Conservation (phyloP, 1,140 invertebrate genomes). For the Nephila pilipes region DNA sequence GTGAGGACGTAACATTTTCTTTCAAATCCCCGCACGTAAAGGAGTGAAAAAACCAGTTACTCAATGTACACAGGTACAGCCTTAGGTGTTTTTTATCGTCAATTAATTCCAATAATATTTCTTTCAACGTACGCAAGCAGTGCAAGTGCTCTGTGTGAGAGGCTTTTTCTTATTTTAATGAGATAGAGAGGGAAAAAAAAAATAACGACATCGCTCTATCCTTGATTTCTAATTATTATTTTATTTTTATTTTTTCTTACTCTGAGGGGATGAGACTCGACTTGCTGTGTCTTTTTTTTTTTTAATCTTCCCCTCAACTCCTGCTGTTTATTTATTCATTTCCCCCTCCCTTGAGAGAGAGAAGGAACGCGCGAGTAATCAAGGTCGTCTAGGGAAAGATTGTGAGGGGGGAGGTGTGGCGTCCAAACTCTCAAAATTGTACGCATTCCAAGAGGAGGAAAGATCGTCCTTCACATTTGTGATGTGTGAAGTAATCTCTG, state of each 20-base stretch:
- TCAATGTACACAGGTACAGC: constrained; percentile 29
- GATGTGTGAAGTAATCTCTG: neutral
- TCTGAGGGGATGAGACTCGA: neutral
- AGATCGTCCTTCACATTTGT: constrained; percentile 56
- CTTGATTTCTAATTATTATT: neutral
- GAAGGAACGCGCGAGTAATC: constrained; percentile 24
- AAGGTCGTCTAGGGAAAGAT: constrained; percentile 25
- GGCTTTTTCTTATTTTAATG: neutral
- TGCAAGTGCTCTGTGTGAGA: neutral
- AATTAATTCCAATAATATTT: constrained; percentile 25
- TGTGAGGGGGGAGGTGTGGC: neutral
- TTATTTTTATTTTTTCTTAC: no score
- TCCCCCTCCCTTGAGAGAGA: neutral
- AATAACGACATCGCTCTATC: neutral
- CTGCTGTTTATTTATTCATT: constrained; percentile 30
- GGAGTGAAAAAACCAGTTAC: constrained; percentile 31
- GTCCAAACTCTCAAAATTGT: constrained; percentile 48
- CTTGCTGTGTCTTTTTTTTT: neutral
- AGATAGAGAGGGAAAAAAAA: neutral
- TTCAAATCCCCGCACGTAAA: constrained; percentile 13
- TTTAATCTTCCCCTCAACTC: neutral
- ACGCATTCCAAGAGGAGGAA: constrained; percentile 51
- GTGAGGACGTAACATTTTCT: constrained; percentile 5
- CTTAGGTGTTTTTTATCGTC: constrained; percentile 31
- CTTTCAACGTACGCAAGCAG: constrained; percentile 2